A percentile compares a stretch with the other conserved stretches of the same genome.
Conservation (phyloP, 2,888 invertebrate species). For the Celastrina argiolus region DNA sequence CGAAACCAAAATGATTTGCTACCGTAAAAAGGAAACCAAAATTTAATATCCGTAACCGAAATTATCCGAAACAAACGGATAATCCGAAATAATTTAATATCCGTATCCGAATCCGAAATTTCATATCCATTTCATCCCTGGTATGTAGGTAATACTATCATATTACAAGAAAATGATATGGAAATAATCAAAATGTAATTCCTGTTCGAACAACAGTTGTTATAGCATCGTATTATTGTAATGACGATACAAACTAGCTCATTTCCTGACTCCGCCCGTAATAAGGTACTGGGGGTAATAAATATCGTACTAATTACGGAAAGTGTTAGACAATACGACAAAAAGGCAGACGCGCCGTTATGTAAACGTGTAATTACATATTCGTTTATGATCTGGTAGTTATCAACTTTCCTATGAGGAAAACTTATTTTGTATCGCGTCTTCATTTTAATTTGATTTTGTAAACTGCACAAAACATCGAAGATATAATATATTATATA, state of each 20-base stretch:
- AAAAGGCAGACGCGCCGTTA: background rate
- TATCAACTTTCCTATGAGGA: background rate
- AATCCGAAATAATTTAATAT: too few species aligned
- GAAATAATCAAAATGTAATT: background rate
- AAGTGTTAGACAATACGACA: background rate
- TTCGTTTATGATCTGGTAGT: background rate
- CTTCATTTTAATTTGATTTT: too few species aligned
- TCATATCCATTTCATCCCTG: too few species aligned
- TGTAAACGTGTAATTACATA: background rate
- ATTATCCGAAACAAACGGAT: too few species aligned
- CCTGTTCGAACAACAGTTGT: background rate
- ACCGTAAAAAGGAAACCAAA: too few species aligned
- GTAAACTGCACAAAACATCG: too few species aligned
- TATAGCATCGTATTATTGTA: background rate
- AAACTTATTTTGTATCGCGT: too few species aligned
- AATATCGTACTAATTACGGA: constrained; percentile 5
- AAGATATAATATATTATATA: too few species aligned
- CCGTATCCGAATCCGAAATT: too few species aligned
- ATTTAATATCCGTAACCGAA: too few species aligned
- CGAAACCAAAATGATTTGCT: too few species aligned
- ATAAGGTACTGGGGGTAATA: background rate
- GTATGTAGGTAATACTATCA: background rate
- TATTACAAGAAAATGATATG: background rate
- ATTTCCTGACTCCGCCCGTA: background rate
- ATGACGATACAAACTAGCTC: background rate